These are phyloP conservation scores for Macrosiphum euphorbiae DNA, from an alignment of 2,888 invertebrate species.

Conservation along the genomic window DNA sequence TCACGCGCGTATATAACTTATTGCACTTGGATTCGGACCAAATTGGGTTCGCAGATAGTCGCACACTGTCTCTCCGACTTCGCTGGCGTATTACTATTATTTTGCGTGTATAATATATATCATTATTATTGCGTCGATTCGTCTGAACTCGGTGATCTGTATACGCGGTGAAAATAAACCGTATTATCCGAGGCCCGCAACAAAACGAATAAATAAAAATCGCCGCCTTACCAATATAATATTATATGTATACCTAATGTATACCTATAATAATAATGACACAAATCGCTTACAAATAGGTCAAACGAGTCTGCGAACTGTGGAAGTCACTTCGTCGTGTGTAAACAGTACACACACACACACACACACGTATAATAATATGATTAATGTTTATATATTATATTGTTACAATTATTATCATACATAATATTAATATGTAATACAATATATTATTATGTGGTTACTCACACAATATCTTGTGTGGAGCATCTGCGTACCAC, in stretches of 20 bases:
- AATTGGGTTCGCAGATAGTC: slow-evolving; percentile 6
- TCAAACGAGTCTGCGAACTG: not conserved
- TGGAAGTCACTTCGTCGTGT: not conserved
- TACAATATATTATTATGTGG: not conserved
- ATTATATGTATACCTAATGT: not conserved
- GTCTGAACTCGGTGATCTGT: not conserved
- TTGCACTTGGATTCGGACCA: slow-evolving; percentile 12
- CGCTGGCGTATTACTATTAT: not conserved
- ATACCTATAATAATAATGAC: not conserved
- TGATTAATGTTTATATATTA: not conserved
- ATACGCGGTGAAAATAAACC: not conserved
- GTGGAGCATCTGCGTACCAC: not conserved
- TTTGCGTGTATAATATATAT: not conserved
- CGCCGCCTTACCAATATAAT: not conserved
- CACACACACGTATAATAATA: not conserved
- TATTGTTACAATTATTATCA: not conserved
- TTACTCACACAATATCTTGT: not conserved
- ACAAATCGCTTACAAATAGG: not conserved
- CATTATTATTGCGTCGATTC: not conserved
- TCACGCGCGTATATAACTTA: slow-evolving; percentile 5
- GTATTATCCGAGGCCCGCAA: not conserved
- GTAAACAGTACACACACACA: not conserved
- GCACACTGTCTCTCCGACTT: not conserved
- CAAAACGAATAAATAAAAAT: not conserved
- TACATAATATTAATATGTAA: not conserved